phyloP scores from a whole-genome alignment of 1,140 invertebrate species.

The Carposina sasakii region DNA sequence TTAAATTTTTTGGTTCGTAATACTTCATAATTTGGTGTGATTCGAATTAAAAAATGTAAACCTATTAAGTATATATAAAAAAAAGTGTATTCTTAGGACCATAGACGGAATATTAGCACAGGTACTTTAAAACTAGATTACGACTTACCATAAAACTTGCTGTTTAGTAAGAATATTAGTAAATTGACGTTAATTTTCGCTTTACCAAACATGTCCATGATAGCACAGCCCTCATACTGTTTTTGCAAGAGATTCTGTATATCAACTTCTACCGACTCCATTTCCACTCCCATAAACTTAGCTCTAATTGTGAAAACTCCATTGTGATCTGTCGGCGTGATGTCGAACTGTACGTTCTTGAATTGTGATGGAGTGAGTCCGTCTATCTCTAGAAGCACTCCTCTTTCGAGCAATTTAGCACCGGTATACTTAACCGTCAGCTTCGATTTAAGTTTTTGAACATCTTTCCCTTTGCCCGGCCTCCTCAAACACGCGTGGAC shows the following conservation, averaged over 20 bases:
- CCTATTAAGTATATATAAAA: neutral
- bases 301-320: constrained; percentile 83
- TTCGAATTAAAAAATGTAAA: neutral
- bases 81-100: too few species aligned
- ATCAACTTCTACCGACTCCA: constrained; percentile 84
- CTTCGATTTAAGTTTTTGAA: constrained; percentile 75
- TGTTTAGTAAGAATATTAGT: constrained; percentile 82
- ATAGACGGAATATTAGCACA: neutral
- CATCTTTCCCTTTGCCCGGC: constrained; percentile 70
- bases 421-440: constrained; percentile 81
- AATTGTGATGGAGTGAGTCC: constrained; percentile 78
- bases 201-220: constrained; percentile 87
- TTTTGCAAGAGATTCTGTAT: constrained; percentile 84
- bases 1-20: constrained; percentile 13
- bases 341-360: constrained; percentile 87
- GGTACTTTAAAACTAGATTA: constrained; percentile 13
- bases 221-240: constrained; percentile 84
- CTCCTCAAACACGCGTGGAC: constrained; percentile 70
- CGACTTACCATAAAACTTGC: constrained; percentile 83
- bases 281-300: constrained; percentile 86
- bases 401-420: constrained; percentile 82
- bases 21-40: constrained; percentile 28
- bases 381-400: constrained; percentile 82
- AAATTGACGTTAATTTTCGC: constrained; percentile 87
- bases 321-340: constrained; percentile 78